Conservation (phyloP, 2,113 vertebrate genomes). For the Butorides virescens region DNA sequence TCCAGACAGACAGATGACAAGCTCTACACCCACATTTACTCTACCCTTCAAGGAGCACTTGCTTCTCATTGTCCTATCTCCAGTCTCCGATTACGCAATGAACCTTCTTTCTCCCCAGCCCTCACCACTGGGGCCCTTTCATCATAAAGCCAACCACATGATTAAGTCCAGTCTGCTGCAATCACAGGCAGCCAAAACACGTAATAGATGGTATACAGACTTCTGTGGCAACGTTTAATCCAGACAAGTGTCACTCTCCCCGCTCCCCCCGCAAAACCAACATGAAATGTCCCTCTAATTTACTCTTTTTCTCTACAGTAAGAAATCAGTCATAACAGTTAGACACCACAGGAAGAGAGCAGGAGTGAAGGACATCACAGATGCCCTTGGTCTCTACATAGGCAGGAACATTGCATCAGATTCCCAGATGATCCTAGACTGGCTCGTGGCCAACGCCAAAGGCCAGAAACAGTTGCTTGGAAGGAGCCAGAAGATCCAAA, state of each 20-base stretch:
- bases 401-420: background rate
- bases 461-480: background rate
- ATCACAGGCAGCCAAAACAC: background rate
- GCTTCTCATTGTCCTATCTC: background rate
- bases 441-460: background rate
- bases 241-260: background rate
- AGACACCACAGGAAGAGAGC: background rate
- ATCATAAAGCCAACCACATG: background rate
- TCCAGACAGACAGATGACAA: background rate
- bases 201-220: fast-evolving
- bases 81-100: background rate
- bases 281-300: background rate
- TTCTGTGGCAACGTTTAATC: background rate
- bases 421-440: background rate
- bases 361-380: background rate
- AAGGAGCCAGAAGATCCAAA: background rate
- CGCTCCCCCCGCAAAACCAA: fast-evolving
- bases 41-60: background rate
- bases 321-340: background rate
- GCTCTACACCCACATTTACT: background rate
- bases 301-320: background rate
- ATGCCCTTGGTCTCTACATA: background rate
- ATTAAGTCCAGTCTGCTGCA: background rate
- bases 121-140: background rate
- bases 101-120: background rate